Evolutionary conservation across 2,113 vertebrate species (phyloP).

Genomic region (Rhinolophus sinicus): DNA sequence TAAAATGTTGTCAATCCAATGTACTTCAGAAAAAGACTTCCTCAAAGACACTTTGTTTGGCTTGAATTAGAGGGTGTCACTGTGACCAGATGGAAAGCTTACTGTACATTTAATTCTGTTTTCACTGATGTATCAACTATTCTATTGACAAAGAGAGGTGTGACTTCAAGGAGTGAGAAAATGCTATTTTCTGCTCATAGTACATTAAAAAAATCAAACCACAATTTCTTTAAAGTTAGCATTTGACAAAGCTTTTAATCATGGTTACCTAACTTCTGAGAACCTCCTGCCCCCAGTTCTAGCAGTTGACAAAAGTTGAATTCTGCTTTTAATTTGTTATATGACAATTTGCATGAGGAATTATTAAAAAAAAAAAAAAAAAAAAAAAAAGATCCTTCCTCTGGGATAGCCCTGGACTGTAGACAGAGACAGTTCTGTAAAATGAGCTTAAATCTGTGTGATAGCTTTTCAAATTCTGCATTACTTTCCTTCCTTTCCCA

Average conservation of each 20-base stretch:
- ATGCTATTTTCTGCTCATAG: slow-evolving; percentile 83
- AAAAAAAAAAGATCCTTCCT: background rate
- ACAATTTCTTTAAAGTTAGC: slow-evolving; percentile 77
- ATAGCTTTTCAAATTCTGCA: background rate
- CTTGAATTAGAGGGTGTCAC: slow-evolving; percentile 80
- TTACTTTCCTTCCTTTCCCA: background rate
- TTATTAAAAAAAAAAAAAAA: background rate
- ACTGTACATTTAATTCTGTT: slow-evolving; percentile 85
- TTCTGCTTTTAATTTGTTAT: slow-evolving; percentile 71
- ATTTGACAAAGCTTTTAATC: slow-evolving; percentile 80
- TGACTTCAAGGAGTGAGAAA: slow-evolving; percentile 84
- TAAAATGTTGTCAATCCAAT: background rate
- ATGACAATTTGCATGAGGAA: background rate
- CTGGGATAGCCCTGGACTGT: background rate
- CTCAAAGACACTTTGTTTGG: slow-evolving; percentile 79
- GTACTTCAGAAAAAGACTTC: slow-evolving; percentile 63
- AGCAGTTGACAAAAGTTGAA: slow-evolving; percentile 69
- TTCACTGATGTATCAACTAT: slow-evolving; percentile 83
- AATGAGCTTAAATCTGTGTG: background rate
- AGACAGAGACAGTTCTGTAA: background rate
- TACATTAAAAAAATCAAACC: slow-evolving; percentile 71
- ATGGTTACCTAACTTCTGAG: slow-evolving; percentile 59
- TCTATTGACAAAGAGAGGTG: slow-evolving; percentile 85
- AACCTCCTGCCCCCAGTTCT: slow-evolving; percentile 60
- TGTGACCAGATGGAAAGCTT: slow-evolving; percentile 82